Conservation (phyloP, 2,888 invertebrate species). For the Podotricha telesiphe region DNA sequence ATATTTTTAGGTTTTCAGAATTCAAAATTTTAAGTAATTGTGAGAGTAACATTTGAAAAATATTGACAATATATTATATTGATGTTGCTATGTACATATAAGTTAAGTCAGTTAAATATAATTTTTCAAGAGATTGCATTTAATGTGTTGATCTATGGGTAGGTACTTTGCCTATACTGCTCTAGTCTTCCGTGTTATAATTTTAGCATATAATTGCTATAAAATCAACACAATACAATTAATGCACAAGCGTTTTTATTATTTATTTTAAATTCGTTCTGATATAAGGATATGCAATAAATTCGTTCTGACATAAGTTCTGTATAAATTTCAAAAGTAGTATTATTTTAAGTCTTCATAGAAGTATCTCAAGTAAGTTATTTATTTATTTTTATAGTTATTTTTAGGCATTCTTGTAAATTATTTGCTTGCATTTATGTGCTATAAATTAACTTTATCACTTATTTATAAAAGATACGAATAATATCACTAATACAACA, state of each 20-base stretch:
- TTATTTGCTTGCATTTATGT: too few species aligned
- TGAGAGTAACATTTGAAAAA: too few species aligned
- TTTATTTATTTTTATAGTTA: too few species aligned
- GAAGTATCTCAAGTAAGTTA: too few species aligned
- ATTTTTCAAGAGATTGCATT: constrained; percentile 13
- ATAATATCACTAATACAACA: too few species aligned
- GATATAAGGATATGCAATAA: constrained; percentile 14
- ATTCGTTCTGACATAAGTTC: constrained; percentile 13
- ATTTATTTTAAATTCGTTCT: constrained; percentile 19
- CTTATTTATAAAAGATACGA: too few species aligned
- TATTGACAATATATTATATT: neutral
- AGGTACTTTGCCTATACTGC: constrained; percentile 5
- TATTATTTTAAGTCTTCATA: neutral
- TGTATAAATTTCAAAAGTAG: neutral
- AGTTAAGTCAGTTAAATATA: neutral
- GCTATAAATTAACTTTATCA: too few species aligned
- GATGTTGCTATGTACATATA: neutral
- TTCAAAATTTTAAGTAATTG: too few species aligned
- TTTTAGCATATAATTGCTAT: constrained; percentile 14
- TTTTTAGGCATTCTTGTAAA: too few species aligned
- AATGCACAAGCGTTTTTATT: constrained; percentile 4
- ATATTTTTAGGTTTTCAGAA: too few species aligned
- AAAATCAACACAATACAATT: constrained; percentile 23
- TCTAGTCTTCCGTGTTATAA: constrained; percentile 25
- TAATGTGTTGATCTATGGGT: neutral